Evolutionary conservation across 2,888 invertebrate species (phyloP).

Genomic region (Prosapia bicincta): DNA sequence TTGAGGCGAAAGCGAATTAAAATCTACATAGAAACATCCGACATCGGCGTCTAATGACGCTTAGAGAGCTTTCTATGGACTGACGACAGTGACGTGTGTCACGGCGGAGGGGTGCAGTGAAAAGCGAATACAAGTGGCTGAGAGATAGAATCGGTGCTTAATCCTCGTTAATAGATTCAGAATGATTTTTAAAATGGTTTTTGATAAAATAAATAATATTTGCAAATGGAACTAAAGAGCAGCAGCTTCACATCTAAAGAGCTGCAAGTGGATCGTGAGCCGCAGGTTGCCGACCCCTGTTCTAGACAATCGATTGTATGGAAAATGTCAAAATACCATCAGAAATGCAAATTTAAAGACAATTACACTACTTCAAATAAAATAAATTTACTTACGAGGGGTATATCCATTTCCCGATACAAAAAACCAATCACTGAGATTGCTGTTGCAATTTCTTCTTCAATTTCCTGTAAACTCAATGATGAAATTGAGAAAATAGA

Average conservation of each 20-base stretch:
- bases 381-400: neutral
- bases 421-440: neutral
- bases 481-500: neutral
- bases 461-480: neutral
- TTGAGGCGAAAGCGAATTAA: constrained; percentile 3
- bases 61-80: neutral
- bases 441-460: neutral
- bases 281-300: neutral
- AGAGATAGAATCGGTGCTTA: neutral
- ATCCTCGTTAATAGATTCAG: neutral
- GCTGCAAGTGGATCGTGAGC: too few species aligned
- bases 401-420: neutral
- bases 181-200: constrained; percentile 1
- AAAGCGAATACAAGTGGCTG: constrained; percentile 6
- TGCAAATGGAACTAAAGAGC: neutral
- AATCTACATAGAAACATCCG: constrained; percentile 3
- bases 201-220: neutral
- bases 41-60: neutral
- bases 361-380: too few species aligned
- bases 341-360: too few species aligned
- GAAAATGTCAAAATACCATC: too few species aligned
- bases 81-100: neutral
- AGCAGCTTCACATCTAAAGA: too few species aligned
- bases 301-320: too few species aligned
- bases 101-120: neutral